Conservation (phyloP, 2,888 invertebrate species). For the Pinctada fucata region DNA sequence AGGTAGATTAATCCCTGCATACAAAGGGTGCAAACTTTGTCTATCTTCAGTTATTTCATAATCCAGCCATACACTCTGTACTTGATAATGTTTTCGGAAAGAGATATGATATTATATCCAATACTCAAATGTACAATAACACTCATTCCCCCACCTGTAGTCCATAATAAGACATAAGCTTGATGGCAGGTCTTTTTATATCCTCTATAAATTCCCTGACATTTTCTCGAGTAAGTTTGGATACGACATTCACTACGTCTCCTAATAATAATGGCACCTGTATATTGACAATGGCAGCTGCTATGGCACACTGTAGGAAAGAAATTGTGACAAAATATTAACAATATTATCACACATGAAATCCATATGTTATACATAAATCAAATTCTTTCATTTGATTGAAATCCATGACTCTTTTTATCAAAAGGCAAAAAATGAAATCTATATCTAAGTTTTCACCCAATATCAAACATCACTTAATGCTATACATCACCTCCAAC, state of each 20-base stretch:
- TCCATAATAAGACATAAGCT: conserved; percentile 84
- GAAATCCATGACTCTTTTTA: not conserved
- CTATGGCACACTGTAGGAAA: conserved; percentile 86
- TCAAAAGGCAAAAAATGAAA: not conserved
- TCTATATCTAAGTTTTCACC: too few relatives aligned
- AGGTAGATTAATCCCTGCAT: too few relatives aligned
- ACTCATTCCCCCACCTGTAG: conserved; percentile 81
- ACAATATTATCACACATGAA: not conserved
- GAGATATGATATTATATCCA: too few relatives aligned
- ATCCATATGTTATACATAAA: not conserved
- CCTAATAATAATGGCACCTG: conserved; percentile 92
- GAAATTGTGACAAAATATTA: conserved; percentile 3
- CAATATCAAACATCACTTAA: too few relatives aligned
- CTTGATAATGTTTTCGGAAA: too few relatives aligned
- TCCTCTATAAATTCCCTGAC: conserved; percentile 62
- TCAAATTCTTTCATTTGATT: not conserved
- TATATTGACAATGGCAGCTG: conserved; percentile 92
- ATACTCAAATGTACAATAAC: too few relatives aligned
- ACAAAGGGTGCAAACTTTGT: too few relatives aligned
- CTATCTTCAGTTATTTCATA: too few relatives aligned
- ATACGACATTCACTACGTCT: conserved; percentile 87
- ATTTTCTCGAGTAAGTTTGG: conserved; percentile 76
- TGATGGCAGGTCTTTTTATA: conserved; percentile 82
- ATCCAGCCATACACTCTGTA: too few relatives aligned
- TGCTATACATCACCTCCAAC: too few relatives aligned